Conservation (phyloP, 2,797 vertebrate genomes). For the Moxostoma hubbsi region DNA sequence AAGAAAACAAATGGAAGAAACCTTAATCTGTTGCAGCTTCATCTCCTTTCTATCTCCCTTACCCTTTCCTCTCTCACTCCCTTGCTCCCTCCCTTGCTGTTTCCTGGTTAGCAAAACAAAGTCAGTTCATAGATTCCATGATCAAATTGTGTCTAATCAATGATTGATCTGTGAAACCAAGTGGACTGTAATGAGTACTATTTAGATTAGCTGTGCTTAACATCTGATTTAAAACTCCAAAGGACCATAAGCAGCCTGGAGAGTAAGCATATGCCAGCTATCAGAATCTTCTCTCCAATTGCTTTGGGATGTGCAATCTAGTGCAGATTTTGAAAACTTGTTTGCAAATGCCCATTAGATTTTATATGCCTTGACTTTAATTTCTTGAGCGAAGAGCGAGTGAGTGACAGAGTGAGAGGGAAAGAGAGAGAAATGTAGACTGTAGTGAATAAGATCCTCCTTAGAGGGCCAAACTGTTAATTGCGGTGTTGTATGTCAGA, state of each 20-base stretch:
- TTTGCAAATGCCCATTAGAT: constrained; percentile 44
- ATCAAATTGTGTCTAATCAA: background rate
- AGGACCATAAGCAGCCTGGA: constrained; percentile 2
- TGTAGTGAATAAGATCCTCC: constrained; percentile 40
- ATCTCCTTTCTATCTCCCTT: no score
- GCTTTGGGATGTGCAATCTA: constrained; percentile 28
- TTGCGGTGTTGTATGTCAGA: constrained; percentile 48
- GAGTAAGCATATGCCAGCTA: constrained; percentile 7
- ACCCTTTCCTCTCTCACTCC: no score
- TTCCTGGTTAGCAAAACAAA: background rate
- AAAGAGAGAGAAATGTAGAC: constrained; percentile 8
- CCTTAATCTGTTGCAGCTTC: background rate
- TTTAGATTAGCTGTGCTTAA: constrained; percentile 2
- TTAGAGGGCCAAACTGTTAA: constrained; percentile 53
- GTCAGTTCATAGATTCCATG: background rate
- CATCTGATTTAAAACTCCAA: constrained; percentile 1
- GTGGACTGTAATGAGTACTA: background rate
- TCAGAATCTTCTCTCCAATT: constrained; percentile 30
- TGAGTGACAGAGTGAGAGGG: background rate
- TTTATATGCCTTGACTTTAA: constrained; percentile 30
- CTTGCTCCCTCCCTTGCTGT: background rate
- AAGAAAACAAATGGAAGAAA: constrained; percentile 1
- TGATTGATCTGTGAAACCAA: background rate
- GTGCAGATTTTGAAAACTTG: constrained; percentile 34
- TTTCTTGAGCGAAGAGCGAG: constrained; percentile 16